Evolutionary conservation across 2,113 vertebrate genomes (phyloP).

Genomic region (Mastomys coucha): DNA sequence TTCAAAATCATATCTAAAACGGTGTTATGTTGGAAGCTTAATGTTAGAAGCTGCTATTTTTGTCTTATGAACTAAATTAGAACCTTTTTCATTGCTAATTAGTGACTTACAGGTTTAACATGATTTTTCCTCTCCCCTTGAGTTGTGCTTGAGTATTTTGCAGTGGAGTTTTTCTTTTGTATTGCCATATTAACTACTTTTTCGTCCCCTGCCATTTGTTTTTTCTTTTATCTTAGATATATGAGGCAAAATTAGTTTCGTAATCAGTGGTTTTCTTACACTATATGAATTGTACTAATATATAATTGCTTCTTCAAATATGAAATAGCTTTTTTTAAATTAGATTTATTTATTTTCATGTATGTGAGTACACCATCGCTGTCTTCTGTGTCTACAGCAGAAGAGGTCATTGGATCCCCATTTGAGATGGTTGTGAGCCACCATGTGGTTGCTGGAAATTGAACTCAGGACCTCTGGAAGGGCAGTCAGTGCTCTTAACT

Average conservation of each 20-base stretch:
- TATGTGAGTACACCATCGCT: no score
- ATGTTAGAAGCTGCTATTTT: constrained; percentile 77
- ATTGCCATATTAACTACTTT: neutral
- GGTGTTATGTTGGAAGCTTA: constrained; percentile 53
- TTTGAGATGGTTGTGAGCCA: no score
- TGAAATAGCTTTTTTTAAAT: no score
- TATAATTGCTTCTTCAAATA: constrained; percentile 9
- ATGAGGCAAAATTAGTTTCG: constrained; percentile 46
- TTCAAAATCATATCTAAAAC: constrained; percentile 66
- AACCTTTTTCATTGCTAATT: constrained; percentile 73
- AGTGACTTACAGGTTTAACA: constrained; percentile 64
- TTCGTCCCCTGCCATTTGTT: neutral
- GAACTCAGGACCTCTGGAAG: no score
- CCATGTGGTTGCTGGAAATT: no score
- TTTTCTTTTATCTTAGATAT: constrained; percentile 14
- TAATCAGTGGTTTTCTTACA: neutral
- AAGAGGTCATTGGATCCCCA: no score
- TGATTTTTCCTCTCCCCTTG: neutral
- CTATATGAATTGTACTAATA: neutral
- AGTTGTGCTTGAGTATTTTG: constrained; percentile 38
- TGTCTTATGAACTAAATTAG: constrained; percentile 63
- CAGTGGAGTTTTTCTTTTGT: constrained; percentile 47
- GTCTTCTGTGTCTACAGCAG: no score
- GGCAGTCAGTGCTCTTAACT: no score
- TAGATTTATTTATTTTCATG: no score